phyloP scores from a whole-genome alignment of 1,140 invertebrate genomes.

The Muscidifurax raptorellus region DNA sequence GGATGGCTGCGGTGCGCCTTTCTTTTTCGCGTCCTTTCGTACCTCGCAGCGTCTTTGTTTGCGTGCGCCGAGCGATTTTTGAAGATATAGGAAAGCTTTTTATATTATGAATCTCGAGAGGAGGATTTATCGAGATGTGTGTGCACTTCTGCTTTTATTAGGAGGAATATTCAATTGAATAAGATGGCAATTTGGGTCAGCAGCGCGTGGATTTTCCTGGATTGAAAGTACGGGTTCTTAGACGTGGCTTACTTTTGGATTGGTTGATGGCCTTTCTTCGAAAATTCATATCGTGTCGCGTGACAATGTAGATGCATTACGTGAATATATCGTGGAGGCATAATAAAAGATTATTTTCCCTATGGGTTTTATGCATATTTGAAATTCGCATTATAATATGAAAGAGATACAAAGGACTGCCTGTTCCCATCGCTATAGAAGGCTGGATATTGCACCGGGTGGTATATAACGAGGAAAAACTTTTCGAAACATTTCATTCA shows the following conservation, averaged over 20 bases:
- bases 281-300: not conserved
- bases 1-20: not conserved
- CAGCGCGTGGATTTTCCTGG: not conserved
- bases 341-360: no score
- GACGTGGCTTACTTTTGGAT: not conserved
- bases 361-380: no score
- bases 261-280: not conserved
- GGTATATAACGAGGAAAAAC: not conserved
- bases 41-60: not conserved
- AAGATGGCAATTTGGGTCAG: not conserved
- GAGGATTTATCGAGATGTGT: not conserved
- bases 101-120: slow-evolving; percentile 3
- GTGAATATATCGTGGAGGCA: no score
- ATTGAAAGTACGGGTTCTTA: no score
- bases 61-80: not conserved
- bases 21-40: not conserved
- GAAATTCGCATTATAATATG: no score
- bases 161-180: not conserved
- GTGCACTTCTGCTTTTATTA: not conserved
- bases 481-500: not conserved
- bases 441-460: no score
- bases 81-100: not conserved
- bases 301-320: no score
- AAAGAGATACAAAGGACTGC: no score
- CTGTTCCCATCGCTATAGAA: no score